Evolutionary conservation across 2,888 invertebrate genomes (phyloP).

Genomic region (Brenthis hecate): DNA sequence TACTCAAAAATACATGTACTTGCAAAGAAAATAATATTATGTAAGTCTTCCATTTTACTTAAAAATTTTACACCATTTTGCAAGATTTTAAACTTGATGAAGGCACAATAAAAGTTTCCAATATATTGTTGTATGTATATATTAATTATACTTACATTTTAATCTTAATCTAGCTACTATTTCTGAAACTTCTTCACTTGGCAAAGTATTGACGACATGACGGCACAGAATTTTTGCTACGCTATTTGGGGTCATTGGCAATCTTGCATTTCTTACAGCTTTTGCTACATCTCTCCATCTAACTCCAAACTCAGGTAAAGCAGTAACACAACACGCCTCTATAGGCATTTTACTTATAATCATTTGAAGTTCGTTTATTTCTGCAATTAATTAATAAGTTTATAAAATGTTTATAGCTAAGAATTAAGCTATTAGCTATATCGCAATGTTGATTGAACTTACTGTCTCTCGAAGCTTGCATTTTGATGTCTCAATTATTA

Average conservation of each 20-base stretch:
- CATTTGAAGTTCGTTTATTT: slow-evolving; percentile 52
- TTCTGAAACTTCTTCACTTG: slow-evolving; percentile 53
- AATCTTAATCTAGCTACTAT: slow-evolving; percentile 53
- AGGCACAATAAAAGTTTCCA: too few relatives aligned
- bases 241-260: slow-evolving; percentile 60
- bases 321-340: slow-evolving; percentile 51
- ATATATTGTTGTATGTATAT: background rate
- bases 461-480: too few relatives aligned
- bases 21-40: too few relatives aligned
- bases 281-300: slow-evolving; percentile 57
- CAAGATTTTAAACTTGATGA: too few relatives aligned
- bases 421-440: too few relatives aligned
- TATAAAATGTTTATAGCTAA: too few relatives aligned
- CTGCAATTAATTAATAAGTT: slow-evolving; percentile 47
- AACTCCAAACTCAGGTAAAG: slow-evolving; percentile 62
- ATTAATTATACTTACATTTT: slow-evolving; percentile 51
- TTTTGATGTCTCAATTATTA: too few relatives aligned
- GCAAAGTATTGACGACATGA: slow-evolving; percentile 49
- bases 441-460: too few relatives aligned
- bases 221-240: slow-evolving; percentile 57
- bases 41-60: too few relatives aligned
- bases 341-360: slow-evolving; percentile 60
- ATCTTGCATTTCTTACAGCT: slow-evolving; percentile 52
- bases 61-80: too few relatives aligned
- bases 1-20: too few relatives aligned